These are phyloP conservation scores for Melinopterus prodromus DNA, from an alignment of 2,888 invertebrate genomes.

Conservation along the genomic window DNA sequence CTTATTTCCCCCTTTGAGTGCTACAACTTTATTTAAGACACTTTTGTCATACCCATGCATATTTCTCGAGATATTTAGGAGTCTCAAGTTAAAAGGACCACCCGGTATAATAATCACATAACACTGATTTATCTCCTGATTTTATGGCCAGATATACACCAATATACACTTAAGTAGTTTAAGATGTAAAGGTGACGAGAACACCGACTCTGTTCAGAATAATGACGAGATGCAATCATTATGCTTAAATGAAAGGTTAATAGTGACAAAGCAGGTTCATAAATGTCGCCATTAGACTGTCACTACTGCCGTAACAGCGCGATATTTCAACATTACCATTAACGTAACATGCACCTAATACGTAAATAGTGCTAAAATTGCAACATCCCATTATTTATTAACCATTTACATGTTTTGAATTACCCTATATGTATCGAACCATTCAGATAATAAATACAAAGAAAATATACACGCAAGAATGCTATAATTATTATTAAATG, in stretches of 20 bases:
- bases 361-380: not conserved
- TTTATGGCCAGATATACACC: too few species aligned
- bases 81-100: too few species aligned
- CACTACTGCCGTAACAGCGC: not conserved
- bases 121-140: too few species aligned
- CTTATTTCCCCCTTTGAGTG: too few species aligned
- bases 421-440: not conserved
- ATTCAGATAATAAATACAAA: not conserved
- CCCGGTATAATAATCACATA: too few species aligned
- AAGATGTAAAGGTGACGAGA: not conserved
- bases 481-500: too few species aligned
- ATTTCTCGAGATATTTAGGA: too few species aligned
- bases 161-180: too few species aligned
- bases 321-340: constrained; percentile 4
- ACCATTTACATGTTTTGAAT: not conserved
- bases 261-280: constrained; percentile 4
- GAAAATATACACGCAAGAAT: not conserved
- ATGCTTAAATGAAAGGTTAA: not conserved
- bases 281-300: constrained; percentile 4
- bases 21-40: too few species aligned
- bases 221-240: not conserved
- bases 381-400: not conserved
- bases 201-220: not conserved
- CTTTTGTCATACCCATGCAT: too few species aligned
- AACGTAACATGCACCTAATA: not conserved